A percentile compares a stretch with the other conserved stretches of the same genome.
These are phyloP conservation scores for Lapara coniferarum DNA, from an alignment of 2,888 invertebrate genomes.

Conservation along the genomic window DNA sequence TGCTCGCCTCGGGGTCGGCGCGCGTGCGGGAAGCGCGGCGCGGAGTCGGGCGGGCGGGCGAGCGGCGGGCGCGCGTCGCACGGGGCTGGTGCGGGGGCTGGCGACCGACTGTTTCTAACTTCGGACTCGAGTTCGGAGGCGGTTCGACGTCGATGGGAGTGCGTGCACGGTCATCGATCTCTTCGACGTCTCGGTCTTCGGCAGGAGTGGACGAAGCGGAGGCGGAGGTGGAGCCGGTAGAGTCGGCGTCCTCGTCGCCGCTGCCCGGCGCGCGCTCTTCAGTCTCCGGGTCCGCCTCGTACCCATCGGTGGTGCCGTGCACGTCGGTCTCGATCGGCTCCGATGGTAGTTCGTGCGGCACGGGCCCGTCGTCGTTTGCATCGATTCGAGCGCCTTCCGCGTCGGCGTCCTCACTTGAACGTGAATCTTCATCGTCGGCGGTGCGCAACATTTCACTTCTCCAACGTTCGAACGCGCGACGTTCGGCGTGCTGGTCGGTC, in stretches of 20 bases:
- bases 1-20: conserved; percentile 35
- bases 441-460: conserved; percentile 60
- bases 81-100: conserved; percentile 32
- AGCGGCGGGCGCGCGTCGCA: conserved; percentile 30
- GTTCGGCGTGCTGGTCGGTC: conserved; percentile 58
- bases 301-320: conserved; percentile 37
- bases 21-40: conserved; percentile 37
- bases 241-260: conserved; percentile 50
- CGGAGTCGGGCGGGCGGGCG: conserved; percentile 25
- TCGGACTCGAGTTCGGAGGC: conserved; percentile 28
- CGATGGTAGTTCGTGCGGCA: conserved; percentile 27
- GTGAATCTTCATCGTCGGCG: conserved; percentile 52
- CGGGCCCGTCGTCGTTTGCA: conserved; percentile 32
- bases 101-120: conserved; percentile 14
- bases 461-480: conserved; percentile 71
- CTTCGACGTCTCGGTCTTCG: conserved; percentile 38
- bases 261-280: conserved; percentile 44
- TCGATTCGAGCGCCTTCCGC: conserved; percentile 32
- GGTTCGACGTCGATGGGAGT: conserved; percentile 34
- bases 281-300: conserved; percentile 45
- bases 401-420: conserved; percentile 59
- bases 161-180: conserved; percentile 34
- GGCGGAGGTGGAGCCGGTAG: conserved; percentile 50
- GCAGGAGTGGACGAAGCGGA: conserved; percentile 48
- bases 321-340: conserved; percentile 36